Evolutionary conservation across 2,797 vertebrate species (phyloP), one percentile per base, ranked within the genome.

Genomic region (Cyclopterus lumpus): DNA sequence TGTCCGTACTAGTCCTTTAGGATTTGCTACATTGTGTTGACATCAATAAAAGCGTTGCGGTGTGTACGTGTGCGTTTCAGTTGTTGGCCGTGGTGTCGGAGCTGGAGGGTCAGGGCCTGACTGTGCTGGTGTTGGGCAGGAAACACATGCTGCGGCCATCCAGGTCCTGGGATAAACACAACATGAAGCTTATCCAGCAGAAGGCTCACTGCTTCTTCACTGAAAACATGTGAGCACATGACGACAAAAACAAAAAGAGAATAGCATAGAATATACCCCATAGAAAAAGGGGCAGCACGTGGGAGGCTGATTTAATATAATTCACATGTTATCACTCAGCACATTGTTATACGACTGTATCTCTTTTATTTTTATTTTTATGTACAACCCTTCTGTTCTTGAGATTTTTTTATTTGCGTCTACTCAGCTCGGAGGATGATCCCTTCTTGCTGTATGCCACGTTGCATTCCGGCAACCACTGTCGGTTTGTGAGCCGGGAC

Each of bases 181-280:
- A 97, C 80, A 96, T 99, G 95, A 86, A 82, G n/a, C 88, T 88
- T 14, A 91, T 99, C 83, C 94, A 93, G 85, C 89, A 93, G 85
- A 96, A 95, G 79, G 97, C 96, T 58, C 92, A 96, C 48, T 98
- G 97, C 92, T 99, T 99, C 89, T 99, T 99, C 92, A 96, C 97
- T 32, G 96, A 97, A 11, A 94, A 99, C 88, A 95, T 96, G 98
- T 99, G 89, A 96, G 97, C 22, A 38, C 26, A 24, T 58, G 40
- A 51, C 38, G 26, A 49, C 24, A 22, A 44, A 15, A 14, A 5
- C 53, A 10, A 24, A 63, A 61, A 49, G 20, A 42, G 3, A 48
- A 26, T 20, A 20, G 6, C 11, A 20, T 62, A 14, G 7, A 38
- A 53, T 2, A 5, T 18, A 2, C n/a, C 36, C 1, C 38, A 61